Percentiles rank a stretch among this genome's conserved stretches.
Evolutionary conservation across 2,797 vertebrate genomes (phyloP).

Genomic region (Tympanoctomys barrerae): DNA sequence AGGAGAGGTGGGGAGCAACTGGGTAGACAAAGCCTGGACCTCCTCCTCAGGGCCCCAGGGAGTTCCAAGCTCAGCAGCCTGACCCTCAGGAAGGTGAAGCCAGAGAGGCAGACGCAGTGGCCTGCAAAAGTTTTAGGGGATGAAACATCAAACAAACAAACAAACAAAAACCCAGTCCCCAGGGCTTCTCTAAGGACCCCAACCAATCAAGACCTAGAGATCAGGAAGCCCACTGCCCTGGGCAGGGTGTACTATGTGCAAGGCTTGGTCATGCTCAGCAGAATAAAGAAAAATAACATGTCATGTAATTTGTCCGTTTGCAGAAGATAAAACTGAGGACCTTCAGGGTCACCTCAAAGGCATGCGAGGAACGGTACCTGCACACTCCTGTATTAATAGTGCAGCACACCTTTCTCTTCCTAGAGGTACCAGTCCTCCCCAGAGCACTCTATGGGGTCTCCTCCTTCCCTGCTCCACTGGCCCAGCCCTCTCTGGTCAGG

Average conservation of each 20-base stretch:
- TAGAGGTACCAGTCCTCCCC: neutral
- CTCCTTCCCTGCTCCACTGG: neutral
- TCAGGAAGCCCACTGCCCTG: neutral
- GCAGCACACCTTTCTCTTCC: neutral
- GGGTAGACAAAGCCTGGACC: neutral
- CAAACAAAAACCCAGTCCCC: neutral
- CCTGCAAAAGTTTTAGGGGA: neutral
- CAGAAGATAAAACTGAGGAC: slow-evolving; percentile 9
- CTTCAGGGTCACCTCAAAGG: neutral
- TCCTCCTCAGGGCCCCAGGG: neutral
- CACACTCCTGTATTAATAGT: fast-evolving
- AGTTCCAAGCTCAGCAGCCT: fast-evolving
- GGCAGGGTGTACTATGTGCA: neutral
- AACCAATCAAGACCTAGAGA: neutral
- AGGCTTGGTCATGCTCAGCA: neutral
- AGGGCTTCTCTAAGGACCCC: neutral
- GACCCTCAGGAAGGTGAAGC: neutral
- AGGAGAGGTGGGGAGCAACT: neutral
- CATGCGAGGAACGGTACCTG: neutral
- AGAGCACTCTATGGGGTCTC: neutral
- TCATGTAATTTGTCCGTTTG: neutral
- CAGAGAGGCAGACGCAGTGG: neutral
- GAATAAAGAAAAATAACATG: neutral
- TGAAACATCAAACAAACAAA: neutral
- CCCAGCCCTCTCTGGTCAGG: too few species aligned